phyloP scores from a whole-genome alignment of 2,113 vertebrate species.

The Ploceus nigricollis region DNA sequence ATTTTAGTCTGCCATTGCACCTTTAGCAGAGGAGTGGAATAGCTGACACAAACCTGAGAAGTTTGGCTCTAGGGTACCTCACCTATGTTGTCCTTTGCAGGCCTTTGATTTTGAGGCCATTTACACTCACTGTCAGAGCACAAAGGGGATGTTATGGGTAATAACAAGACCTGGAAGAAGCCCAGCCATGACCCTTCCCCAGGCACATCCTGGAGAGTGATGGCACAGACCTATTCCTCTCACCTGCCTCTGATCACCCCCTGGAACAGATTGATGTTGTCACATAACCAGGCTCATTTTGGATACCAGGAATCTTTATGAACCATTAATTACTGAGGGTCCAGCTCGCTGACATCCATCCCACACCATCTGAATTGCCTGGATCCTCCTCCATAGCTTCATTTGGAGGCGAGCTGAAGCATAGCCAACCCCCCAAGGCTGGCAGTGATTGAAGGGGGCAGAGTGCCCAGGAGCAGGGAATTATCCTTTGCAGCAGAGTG shows the following conservation, averaged over 20 bases:
- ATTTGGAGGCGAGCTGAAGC: not conserved
- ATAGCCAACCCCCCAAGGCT: not conserved
- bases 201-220: not conserved
- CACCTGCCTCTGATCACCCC: not conserved
- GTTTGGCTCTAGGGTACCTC: not conserved
- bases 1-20: not conserved
- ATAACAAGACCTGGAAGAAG: not conserved
- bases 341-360: not conserved
- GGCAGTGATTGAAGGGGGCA: not conserved
- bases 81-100: not conserved
- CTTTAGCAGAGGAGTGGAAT: not conserved
- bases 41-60: not conserved
- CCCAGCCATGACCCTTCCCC: not conserved
- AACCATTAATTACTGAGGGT: not conserved
- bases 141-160: not conserved
- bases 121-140: not conserved
- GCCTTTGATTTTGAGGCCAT: not conserved
- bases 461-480: not conserved
- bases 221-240: not conserved
- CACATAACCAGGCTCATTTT: not conserved
- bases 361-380: not conserved
- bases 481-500: not conserved
- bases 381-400: not conserved
- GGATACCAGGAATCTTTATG: not conserved
- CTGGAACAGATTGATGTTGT: conserved; percentile 12